phyloP scores from a whole-genome alignment of 2,888 invertebrate species.

The Chydorus sphaericus region DNA sequence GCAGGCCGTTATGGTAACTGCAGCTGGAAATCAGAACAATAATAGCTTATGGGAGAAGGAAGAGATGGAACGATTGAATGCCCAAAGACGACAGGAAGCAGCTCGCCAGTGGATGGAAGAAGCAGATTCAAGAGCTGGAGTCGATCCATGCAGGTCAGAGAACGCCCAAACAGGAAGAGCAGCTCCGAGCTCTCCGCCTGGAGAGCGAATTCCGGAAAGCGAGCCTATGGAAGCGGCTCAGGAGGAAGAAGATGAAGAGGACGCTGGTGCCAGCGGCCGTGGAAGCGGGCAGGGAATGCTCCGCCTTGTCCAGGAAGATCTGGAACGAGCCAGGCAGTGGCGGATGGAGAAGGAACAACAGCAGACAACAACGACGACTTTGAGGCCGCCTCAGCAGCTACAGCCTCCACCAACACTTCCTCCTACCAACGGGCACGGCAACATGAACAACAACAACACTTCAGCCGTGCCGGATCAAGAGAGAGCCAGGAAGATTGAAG shows the following conservation, averaged over 20 bases:
- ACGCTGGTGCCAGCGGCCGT: conserved; percentile 25
- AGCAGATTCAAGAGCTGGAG: conserved; percentile 67
- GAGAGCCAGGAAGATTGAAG: conserved; percentile 37
- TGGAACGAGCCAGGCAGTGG: conserved; percentile 28
- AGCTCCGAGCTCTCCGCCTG: conserved; percentile 70
- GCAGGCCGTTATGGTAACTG: no score
- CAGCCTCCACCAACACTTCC: not conserved
- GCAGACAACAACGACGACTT: conserved; percentile 17
- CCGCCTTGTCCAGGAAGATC: conserved; percentile 30
- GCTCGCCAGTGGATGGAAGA: conserved; percentile 65
- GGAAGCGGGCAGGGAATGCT: conserved; percentile 29
- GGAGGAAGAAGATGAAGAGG: conserved; percentile 40
- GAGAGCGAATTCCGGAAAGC: conserved; percentile 87
- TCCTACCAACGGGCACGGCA: not conserved
- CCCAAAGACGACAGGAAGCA: conserved; percentile 50
- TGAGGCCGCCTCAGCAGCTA: conserved; percentile 19
- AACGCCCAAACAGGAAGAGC: conserved; percentile 69
- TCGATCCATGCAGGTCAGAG: conserved; percentile 43
- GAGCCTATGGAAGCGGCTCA: conserved; percentile 58
- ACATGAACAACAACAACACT: conserved; percentile 8
- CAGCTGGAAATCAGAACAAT: conserved; percentile 51
- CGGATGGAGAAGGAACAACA: conserved; percentile 20
- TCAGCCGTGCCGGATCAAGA: conserved; percentile 22
- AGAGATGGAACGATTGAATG: conserved; percentile 65
- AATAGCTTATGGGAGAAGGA: conserved; percentile 95